Conservation (phyloP, 1,140 invertebrate species). For the Drosophila pseudoananassae region DNA sequence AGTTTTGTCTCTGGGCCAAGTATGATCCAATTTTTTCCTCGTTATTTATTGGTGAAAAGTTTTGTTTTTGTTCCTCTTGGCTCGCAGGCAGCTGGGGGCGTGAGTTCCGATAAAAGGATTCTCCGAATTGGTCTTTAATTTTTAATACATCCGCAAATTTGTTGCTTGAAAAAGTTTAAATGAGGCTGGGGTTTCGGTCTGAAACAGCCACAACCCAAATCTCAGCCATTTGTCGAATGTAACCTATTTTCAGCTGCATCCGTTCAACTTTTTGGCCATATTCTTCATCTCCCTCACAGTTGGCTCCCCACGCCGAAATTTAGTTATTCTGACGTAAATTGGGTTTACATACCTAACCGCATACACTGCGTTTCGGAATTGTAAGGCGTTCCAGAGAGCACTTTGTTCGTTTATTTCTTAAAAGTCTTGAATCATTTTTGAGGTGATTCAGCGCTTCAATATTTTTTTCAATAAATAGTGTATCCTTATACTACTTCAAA, state of each 20-base stretch:
- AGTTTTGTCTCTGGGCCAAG: conserved; percentile 57
- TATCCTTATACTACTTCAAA: neutral
- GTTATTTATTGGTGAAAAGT: conserved; percentile 66
- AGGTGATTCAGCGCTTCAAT: too few species aligned
- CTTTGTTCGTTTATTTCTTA: neutral
- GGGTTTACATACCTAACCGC: conserved; percentile 48
- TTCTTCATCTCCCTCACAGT: conserved; percentile 25
- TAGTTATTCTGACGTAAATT: conserved; percentile 59
- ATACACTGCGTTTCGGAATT: conserved; percentile 5
- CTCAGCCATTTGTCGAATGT: conserved; percentile 33
- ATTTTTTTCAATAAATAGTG: neutral
- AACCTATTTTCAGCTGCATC: conserved; percentile 5
- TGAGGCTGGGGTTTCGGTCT: neutral
- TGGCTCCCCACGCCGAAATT: conserved; percentile 43
- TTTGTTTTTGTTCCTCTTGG: conserved; percentile 5
- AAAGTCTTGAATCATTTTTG: neutral
- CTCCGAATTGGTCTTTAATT: conserved; percentile 54
- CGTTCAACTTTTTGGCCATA: conserved; percentile 8
- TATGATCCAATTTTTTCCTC: conserved; percentile 59
- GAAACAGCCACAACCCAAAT: conserved; percentile 15
- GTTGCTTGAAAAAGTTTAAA: conserved; percentile 1
- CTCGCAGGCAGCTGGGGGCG: conserved; percentile 12
- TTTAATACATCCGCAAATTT: conserved; percentile 41
- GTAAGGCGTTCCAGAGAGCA: neutral
- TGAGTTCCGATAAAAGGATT: conserved; percentile 49